Conservation (phyloP, 2,888 invertebrate species). For the Aspidiotus destructor region DNA sequence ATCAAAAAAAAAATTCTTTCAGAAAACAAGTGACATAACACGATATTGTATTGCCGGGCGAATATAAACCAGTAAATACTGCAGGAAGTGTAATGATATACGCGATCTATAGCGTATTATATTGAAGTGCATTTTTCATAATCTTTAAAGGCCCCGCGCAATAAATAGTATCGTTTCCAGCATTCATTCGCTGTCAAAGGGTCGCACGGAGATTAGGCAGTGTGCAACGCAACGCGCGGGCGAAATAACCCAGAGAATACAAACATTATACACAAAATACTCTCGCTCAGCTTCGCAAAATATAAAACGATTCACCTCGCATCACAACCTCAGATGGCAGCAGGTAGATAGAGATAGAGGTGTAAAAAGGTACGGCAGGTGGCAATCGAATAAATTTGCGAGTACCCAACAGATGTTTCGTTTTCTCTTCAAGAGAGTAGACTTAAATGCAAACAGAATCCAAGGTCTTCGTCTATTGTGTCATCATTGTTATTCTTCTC, state of each 20-base stretch:
- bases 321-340: conserved; percentile 15
- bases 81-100: no score
- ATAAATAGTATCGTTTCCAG: neutral
- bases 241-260: no score
- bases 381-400: conserved; percentile 26
- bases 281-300: neutral
- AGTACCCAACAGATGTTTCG: conserved; percentile 24
- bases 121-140: no score
- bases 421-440: conserved; percentile 6
- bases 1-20: no score
- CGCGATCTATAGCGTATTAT: no score
- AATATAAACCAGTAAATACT: no score
- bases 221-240: no score
- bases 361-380: conserved; percentile 26
- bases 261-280: no score
- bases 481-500: conserved; percentile 1
- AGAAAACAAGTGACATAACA: no score
- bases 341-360: conserved; percentile 30
- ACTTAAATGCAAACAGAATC: conserved; percentile 1
- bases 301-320: conserved; percentile 14
- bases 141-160: no score
- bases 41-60: no score
- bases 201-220: neutral
- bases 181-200: neutral
- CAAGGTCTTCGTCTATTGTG: conserved; percentile 4